Base-by-base conservation (phyloP, 2,113 vertebrate genomes). In the Ciconia boyciana region DNA sequence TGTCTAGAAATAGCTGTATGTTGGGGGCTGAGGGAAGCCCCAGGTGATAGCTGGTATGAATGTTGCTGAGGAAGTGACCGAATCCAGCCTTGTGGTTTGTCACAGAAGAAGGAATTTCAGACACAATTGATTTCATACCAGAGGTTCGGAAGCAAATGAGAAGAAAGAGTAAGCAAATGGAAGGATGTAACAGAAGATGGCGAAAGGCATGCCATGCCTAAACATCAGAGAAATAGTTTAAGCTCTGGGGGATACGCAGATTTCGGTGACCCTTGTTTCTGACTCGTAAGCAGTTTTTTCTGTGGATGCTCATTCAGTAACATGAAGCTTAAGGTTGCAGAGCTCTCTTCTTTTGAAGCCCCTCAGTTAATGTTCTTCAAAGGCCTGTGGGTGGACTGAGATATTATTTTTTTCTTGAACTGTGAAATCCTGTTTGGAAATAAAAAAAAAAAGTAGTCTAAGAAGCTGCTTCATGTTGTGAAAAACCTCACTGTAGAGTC, bases 401-500 rank as follows among this genome's bases (percentile, higher is more conserved):
- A 4, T 48, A 12, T 11, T 49, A 12, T 55, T 39, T 26, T 36
- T 8, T 66, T 64, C 62, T 76, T 70, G 0, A 83, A 75, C 86
- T 87, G 76, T 83, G 75, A 93, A 90, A 91, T 94, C 60, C 61
- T 80, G 62, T 78, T 91, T 81, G 54, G 85, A 95, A 34, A 66
- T 55, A 29, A 75, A 66, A 43, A 51, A 51, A 55, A 41, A 72
- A 62, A 93, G 29, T 18, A 74, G 66, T 90, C 61, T 57, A 86
- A 91, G 75, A 82, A 90, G 81, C 86, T 84, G 64, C 51, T 94
- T 94, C 81, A 57, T 61, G 70, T 86, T 87, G 83, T 93, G 85
- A 95, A 87, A 93, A 91, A 90, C 61, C 89, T 95, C 80, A 92
- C 82, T 76, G 95, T 89, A 81, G 92, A 93, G 61, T 77, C 65